Evolutionary conservation across 2,888 invertebrate genomes (phyloP).

Genomic region (Erynnis tages): DNA sequence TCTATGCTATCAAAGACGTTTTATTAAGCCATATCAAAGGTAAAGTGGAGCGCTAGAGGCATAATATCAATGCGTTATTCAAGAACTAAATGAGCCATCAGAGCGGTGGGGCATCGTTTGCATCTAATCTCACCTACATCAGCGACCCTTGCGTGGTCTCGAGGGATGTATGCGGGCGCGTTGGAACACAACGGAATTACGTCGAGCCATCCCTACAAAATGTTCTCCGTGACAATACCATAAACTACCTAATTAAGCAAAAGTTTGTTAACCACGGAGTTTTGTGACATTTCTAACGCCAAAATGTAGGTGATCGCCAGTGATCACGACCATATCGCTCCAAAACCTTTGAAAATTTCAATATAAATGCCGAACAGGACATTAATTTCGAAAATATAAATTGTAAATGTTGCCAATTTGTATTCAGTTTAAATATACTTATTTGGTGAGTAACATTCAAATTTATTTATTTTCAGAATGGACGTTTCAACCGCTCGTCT

Average conservation of each 20-base stretch:
- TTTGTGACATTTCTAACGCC: too few relatives aligned
- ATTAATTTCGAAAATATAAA: background rate
- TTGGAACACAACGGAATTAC: slow-evolving; percentile 17
- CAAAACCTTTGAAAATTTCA: too few relatives aligned
- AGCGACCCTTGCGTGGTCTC: slow-evolving; percentile 50
- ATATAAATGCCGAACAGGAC: too few relatives aligned
- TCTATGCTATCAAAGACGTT: slow-evolving; percentile 15
- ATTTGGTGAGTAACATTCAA: background rate
- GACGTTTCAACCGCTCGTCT: slow-evolving; percentile 14
- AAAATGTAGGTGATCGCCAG: too few relatives aligned
- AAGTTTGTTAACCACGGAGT: slow-evolving; percentile 7
- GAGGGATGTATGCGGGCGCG: slow-evolving; percentile 44
- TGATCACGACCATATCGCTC: too few relatives aligned
- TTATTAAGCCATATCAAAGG: slow-evolving; percentile 24
- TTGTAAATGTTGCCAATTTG: background rate
- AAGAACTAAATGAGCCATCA: slow-evolving; percentile 77
- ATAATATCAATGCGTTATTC: slow-evolving; percentile 72
- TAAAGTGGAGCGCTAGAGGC: slow-evolving; percentile 42
- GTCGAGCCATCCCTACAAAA: slow-evolving; percentile 6
- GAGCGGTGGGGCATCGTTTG: slow-evolving; percentile 67
- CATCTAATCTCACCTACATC: slow-evolving; percentile 71
- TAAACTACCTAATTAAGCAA: slow-evolving; percentile 20
- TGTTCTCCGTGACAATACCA: slow-evolving; percentile 14
- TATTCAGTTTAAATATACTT: background rate
- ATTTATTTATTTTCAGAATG: background rate